A percentile compares a stretch with the other conserved stretches of the same genome.
Conservation (phyloP, 2,888 invertebrate genomes). For the Heptascelio sp. region DNA sequence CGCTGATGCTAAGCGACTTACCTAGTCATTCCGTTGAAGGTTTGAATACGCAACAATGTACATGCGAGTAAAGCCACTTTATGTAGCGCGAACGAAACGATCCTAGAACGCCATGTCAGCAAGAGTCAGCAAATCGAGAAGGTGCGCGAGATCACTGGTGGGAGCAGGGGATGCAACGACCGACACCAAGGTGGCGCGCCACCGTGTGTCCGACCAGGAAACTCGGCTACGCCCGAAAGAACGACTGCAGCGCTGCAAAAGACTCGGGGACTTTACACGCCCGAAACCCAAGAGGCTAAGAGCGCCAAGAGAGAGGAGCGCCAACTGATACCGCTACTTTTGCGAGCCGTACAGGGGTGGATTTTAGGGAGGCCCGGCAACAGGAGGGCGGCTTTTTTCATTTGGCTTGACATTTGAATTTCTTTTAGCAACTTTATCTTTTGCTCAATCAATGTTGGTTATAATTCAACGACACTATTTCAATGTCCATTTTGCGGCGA, state of each 20-base stretch:
- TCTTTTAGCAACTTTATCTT: too few species aligned
- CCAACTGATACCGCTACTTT: constrained; percentile 44
- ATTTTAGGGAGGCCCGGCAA: not conserved
- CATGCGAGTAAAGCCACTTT: constrained; percentile 72
- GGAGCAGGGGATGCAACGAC: constrained; percentile 58
- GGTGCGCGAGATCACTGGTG: constrained; percentile 66
- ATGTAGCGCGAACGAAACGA: constrained; percentile 70
- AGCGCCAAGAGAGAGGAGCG: constrained; percentile 5
- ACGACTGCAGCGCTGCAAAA: constrained; percentile 75
- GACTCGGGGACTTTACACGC: constrained; percentile 73
- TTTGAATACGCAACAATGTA: constrained; percentile 73
- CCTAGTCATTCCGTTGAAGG: constrained; percentile 80
- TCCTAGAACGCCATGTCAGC: constrained; percentile 84
- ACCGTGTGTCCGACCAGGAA: constrained; percentile 80
- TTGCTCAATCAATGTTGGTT: too few species aligned
- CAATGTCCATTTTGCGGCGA: too few species aligned
- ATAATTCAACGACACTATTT: too few species aligned
- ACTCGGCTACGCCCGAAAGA: constrained; percentile 81
- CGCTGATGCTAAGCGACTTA: too few species aligned
- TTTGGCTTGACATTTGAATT: too few species aligned
- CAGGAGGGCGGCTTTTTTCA: too few species aligned
- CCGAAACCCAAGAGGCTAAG: constrained; percentile 61
- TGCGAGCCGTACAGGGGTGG: constrained; percentile 16
- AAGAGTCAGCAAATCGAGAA: constrained; percentile 76
- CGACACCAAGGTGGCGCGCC: constrained; percentile 80